Percentiles rank a stretch among this genome's conserved stretches.
phyloP scores from a whole-genome alignment of 2,113 vertebrate species.

The Microcebus griseorufus region DNA sequence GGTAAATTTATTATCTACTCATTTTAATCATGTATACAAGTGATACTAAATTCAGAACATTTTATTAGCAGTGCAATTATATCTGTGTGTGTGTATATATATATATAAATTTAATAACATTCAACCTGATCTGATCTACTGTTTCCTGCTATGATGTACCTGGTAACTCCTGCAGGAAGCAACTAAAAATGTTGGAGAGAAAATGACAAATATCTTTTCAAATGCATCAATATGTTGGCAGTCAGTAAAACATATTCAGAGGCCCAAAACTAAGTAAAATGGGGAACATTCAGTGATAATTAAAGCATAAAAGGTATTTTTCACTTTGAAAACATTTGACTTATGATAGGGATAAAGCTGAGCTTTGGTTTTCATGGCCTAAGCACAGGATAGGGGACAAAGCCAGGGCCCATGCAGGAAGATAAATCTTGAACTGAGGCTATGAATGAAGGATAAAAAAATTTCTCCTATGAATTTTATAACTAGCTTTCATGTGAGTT shows the following conservation, averaged over 20 bases:
- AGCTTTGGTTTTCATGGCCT: conserved; percentile 1
- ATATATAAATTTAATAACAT: not conserved
- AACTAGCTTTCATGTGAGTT: not conserved
- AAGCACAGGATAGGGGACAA: not conserved
- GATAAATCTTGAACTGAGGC: not conserved
- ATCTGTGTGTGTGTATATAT: not conserved
- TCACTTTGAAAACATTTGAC: conserved; percentile 13
- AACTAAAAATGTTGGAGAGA: conserved; percentile 26
- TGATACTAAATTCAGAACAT: conserved; percentile 32
- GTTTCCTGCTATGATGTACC: not conserved
- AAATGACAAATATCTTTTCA: conserved; percentile 33
- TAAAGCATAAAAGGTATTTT: not conserved
- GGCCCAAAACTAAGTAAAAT: not conserved
- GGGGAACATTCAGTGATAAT: not conserved
- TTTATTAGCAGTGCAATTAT: conserved; percentile 42
- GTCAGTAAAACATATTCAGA: not conserved
- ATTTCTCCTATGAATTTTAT: not conserved
- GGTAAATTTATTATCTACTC: conserved; percentile 41
- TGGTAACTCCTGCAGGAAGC: not conserved
- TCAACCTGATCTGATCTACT: not conserved
- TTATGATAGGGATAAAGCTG: not conserved
- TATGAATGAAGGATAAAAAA: conserved; percentile 8
- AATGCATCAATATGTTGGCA: not conserved
- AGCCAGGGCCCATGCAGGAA: not conserved
- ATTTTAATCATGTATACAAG: conserved; percentile 54